A percentile compares a stretch with the other conserved stretches of the same genome.
Conservation (phyloP, 2,888 invertebrate genomes). For the Cosmopolites sordidus region DNA sequence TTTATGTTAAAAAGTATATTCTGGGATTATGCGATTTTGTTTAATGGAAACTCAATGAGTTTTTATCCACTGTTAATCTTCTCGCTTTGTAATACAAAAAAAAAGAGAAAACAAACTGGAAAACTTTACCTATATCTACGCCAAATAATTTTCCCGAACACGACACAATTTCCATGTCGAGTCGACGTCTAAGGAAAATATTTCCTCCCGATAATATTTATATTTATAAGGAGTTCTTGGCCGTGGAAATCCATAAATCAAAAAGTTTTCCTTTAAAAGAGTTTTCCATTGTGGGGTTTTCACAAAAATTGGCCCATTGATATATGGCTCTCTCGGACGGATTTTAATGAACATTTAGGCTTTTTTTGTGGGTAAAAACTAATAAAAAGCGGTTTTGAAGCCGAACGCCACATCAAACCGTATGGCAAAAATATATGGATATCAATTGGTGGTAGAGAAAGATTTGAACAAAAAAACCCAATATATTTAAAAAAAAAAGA, state of each 20-base stretch:
- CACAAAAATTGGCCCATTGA: conserved; percentile 19
- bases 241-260: conserved; percentile 37
- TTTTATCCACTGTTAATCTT: neutral
- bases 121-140: conserved; percentile 16
- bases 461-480: too few relatives aligned
- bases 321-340: conserved; percentile 20
- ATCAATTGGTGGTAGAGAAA: too few relatives aligned
- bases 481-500: too few relatives aligned
- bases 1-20: too few relatives aligned
- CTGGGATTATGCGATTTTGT: too few relatives aligned
- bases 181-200: conserved; percentile 13
- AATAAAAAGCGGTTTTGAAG: too few relatives aligned
- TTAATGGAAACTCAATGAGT: too few relatives aligned
- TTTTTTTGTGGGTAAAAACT: too few relatives aligned
- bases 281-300: conserved; percentile 25
- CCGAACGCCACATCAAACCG: too few relatives aligned
- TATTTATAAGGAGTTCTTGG: conserved; percentile 36
- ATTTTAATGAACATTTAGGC: conserved; percentile 14
- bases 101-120: neutral
- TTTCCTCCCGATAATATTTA: conserved; percentile 39
- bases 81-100: neutral
- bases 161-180: conserved; percentile 7
- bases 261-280: conserved; percentile 30
- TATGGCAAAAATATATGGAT: too few relatives aligned
- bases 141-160: conserved; percentile 13